Evolutionary conservation across 2,888 invertebrate species (phyloP).

Genomic region (Hirtodrosophila trivittata): DNA sequence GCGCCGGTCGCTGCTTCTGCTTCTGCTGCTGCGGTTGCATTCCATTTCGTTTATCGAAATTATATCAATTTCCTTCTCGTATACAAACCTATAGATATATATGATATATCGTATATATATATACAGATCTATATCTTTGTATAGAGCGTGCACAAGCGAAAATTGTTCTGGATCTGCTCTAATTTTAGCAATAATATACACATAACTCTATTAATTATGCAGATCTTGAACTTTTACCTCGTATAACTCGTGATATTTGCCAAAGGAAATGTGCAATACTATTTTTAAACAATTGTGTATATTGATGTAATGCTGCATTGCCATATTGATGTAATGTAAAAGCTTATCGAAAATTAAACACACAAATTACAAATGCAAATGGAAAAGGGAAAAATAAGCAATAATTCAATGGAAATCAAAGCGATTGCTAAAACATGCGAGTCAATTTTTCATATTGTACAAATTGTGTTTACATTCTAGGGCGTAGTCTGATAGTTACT

Average conservation of each 20-base stretch:
- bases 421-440: constrained; percentile 46
- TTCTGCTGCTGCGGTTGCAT: constrained; percentile 52
- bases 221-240: constrained; percentile 29
- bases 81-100: too few relatives aligned
- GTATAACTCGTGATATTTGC: constrained; percentile 3
- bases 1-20: constrained; percentile 23
- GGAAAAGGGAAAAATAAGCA: constrained; percentile 31
- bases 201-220: constrained; percentile 14
- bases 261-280: constrained; percentile 18
- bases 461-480: constrained; percentile 36
- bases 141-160: constrained; percentile 5
- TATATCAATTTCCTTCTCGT: constrained; percentile 63
- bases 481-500: too few relatives aligned
- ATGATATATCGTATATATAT: constrained; percentile 4
- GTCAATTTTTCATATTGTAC: constrained; percentile 36
- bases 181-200: constrained; percentile 37
- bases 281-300: constrained; percentile 31
- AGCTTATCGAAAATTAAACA: constrained; percentile 1
- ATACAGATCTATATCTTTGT: constrained; percentile 1
- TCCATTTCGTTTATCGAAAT: constrained; percentile 73
- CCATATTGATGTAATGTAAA: too few relatives aligned
- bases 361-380: constrained; percentile 11
- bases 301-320: constrained; percentile 9
- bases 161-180: too few relatives aligned
- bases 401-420: constrained; percentile 25